These are phyloP conservation scores for Ariopsis seemanni DNA, from an alignment of 2,113 vertebrate genomes.

Conservation along the genomic window DNA sequence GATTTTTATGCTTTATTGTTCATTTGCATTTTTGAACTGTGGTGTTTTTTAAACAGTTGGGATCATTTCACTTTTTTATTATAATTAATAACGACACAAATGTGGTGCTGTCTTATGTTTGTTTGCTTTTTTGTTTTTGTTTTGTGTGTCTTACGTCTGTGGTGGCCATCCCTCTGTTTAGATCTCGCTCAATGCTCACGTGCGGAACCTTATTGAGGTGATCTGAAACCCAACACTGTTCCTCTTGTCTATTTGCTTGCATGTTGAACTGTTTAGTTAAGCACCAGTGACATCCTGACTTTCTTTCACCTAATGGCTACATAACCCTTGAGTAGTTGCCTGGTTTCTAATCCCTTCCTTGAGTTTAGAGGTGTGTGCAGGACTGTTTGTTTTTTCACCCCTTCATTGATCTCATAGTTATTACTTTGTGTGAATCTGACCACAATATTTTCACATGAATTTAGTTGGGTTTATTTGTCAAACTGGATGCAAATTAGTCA, in stretches of 20 bases:
- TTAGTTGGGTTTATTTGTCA: background rate
- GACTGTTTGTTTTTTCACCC: background rate
- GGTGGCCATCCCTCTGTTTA: conserved; percentile 64
- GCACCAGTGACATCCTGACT: background rate
- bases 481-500: background rate
- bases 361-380: background rate
- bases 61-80: conserved; percentile 42
- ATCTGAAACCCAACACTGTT: conserved; percentile 68
- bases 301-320: conserved; percentile 1
- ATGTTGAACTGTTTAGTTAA: conserved; percentile 32
- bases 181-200: conserved; percentile 83
- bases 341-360: background rate
- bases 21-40: conserved; percentile 17
- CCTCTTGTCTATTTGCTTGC: conserved; percentile 55
- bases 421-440: background rate
- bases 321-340: background rate
- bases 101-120: conserved; percentile 59
- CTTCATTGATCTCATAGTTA: background rate
- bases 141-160: conserved; percentile 44
- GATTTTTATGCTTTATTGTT: conserved; percentile 41
- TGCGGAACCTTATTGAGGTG: conserved; percentile 83
- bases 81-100: conserved; percentile 49
- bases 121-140: conserved; percentile 50
- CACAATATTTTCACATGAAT: background rate
- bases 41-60: conserved; percentile 27